Evolutionary conservation across 2,797 vertebrate genomes (phyloP).

Genomic region (Takifugu ocellatus): DNA sequence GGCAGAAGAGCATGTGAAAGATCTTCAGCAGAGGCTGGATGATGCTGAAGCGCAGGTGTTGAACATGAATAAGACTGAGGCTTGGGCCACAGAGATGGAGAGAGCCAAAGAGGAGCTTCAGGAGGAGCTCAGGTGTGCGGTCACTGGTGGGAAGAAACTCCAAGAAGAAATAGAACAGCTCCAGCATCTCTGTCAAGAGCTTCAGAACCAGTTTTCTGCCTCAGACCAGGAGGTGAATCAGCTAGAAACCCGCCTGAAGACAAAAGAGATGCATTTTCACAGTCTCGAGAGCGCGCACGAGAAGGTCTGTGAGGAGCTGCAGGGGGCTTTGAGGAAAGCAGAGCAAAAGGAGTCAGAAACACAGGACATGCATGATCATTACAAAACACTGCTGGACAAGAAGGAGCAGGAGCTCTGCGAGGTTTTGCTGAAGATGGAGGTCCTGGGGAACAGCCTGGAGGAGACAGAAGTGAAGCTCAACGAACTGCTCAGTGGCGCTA

Average conservation of each 20-base stretch:
- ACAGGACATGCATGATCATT: slow-evolving; percentile 75
- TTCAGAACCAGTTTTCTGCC: slow-evolving; percentile 79
- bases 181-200: slow-evolving; percentile 78
- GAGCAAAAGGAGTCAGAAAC: slow-evolving; percentile 52
- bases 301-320: slow-evolving; percentile 79
- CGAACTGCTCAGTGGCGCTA: slow-evolving; percentile 64
- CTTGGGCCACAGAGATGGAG: slow-evolving; percentile 69
- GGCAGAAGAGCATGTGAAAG: slow-evolving; percentile 79
- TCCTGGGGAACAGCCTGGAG: slow-evolving; percentile 83
- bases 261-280: slow-evolving; percentile 82
- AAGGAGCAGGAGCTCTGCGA: slow-evolving; percentile 87
- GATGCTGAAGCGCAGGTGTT: slow-evolving; percentile 77
- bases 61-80: slow-evolving; percentile 69
- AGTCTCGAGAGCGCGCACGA: slow-evolving; percentile 81
- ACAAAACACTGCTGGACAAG: slow-evolving; percentile 78
- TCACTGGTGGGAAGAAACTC: slow-evolving; percentile 78
- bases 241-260: slow-evolving; percentile 78
- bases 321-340: slow-evolving; percentile 61
- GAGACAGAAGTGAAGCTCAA: slow-evolving; percentile 81
- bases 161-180: slow-evolving; percentile 80
- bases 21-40: slow-evolving; percentile 83
- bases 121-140: slow-evolving; percentile 78
- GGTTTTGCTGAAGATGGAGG: slow-evolving; percentile 84
- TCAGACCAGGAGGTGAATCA: slow-evolving; percentile 76
- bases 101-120: slow-evolving; percentile 82